Evolutionary conservation across 1,140 invertebrate genomes (phyloP).

Genomic region (Heliconius himera): DNA sequence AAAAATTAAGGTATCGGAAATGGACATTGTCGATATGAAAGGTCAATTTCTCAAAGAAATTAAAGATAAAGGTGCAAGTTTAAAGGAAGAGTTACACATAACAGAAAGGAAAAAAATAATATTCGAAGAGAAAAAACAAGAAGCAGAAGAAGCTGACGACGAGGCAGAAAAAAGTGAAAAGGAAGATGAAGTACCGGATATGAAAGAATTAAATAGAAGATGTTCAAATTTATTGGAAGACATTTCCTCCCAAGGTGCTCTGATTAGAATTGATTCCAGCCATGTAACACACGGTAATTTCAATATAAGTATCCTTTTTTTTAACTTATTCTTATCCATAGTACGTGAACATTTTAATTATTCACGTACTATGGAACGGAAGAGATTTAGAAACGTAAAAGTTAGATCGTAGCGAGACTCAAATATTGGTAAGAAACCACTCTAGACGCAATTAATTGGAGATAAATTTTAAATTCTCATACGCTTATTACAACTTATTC

Average conservation of each 20-base stretch:
- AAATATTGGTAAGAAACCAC: too few species aligned
- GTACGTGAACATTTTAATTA: too few species aligned
- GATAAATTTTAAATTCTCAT: too few species aligned
- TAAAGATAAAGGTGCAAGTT: conserved; percentile 25
- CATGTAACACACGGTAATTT: conserved; percentile 74
- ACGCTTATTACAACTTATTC: too few species aligned
- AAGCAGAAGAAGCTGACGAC: conserved; percentile 32
- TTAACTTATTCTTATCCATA: background rate
- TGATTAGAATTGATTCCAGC: conserved; percentile 78
- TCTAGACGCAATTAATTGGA: too few species aligned
- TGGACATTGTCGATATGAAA: conserved; percentile 34
- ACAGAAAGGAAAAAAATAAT: conserved; percentile 35
- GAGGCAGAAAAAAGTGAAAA: conserved; percentile 42
- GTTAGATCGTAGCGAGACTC: too few species aligned
- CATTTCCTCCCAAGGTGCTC: conserved; percentile 74
- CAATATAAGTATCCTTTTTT: background rate
- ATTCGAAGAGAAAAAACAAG: conserved; percentile 36
- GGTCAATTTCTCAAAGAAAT: conserved; percentile 21
- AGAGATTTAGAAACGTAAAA: too few species aligned
- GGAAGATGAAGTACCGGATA: conserved; percentile 66
- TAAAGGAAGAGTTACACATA: conserved; percentile 17
- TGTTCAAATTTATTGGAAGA: conserved; percentile 80
- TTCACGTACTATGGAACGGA: too few species aligned
- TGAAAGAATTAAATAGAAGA: conserved; percentile 77
- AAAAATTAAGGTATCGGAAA: conserved; percentile 54